Evolutionary conservation across 2,888 invertebrate genomes (phyloP).

Genomic region (Sinotaia quadrata): DNA sequence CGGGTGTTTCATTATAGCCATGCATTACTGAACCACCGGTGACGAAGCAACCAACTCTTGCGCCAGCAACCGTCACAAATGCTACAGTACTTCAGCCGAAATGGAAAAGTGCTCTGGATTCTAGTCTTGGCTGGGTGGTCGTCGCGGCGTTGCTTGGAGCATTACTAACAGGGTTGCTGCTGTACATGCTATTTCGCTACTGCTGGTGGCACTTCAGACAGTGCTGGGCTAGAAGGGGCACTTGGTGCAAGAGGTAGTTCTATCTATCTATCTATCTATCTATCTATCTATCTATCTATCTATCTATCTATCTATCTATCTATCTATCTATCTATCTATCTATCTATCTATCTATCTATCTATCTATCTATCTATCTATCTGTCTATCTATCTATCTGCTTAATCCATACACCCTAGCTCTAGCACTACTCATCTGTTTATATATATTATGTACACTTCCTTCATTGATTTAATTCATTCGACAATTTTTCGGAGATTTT

Average conservation of each 20-base stretch:
- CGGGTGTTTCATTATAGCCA: neutral
- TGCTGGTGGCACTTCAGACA: constrained; percentile 6
- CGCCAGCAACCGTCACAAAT: neutral
- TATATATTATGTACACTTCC: too few species aligned
- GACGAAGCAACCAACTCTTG: neutral
- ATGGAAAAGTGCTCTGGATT: neutral
- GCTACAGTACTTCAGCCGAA: neutral
- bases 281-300: neutral
- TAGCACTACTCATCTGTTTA: too few species aligned
- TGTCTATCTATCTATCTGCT: neutral
- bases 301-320: neutral
- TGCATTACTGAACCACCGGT: neutral
- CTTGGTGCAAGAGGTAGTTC: neutral
- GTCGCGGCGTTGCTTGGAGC: constrained; percentile 20
- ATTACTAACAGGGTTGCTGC: constrained; percentile 16
- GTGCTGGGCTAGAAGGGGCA: neutral
- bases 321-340: neutral
- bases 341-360: neutral
- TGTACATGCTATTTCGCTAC: constrained; percentile 29
- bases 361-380: neutral
- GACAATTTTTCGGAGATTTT: too few species aligned
- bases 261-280: neutral
- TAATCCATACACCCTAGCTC: neutral
- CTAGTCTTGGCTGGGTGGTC: constrained; percentile 29
- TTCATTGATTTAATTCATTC: too few species aligned